Evolutionary conservation across 2,113 vertebrate genomes (phyloP), one percentile per base, ranked within the genome.

Genomic region (Nycticorax nycticorax): DNA sequence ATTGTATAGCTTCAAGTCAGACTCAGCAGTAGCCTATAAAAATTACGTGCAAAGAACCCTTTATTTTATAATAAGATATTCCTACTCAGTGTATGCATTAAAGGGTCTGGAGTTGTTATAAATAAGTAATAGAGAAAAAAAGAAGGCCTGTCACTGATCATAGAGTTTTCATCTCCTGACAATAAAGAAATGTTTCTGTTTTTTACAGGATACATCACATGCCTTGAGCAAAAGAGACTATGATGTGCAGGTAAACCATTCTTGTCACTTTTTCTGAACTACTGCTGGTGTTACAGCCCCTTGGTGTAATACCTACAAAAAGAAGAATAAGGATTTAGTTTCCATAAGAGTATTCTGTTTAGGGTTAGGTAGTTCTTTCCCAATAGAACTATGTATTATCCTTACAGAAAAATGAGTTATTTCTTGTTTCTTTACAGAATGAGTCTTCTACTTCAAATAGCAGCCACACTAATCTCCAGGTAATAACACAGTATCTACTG

Each of bases 361-460:
- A 72, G 12, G 14, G 19, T 37, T 80, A 85, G 15, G 10, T 66
- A 15, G 6, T 53, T 88, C 48, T 76, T 86, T 86, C 79, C 26
- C 41, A 43, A 41, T 28, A 33, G 28, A 69, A 48, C 21, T 12
- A 9, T 27, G 3, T 63, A 14, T 85, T 62, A 27, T 5, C 28
- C 12, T 75, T 60, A 35, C 2, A 67, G 32, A 56, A 77, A 87
- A 72, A 88, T 60, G 5, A 74, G 3, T 71, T 0, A 17, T 71
- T 92, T 92, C 59, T 89, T 67, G 1, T 95, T 95, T 93, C 73
- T 68, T 95, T 35, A 60, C 91, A 97, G 97, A 97, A 97, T 74
- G 92, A 82, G 26, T 88, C 96, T 43, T 95, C 96, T 88, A 53
- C 83, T 81, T 91, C 94, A 63, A 94, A 94, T 1, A 67, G 69